Base-by-base conservation (phyloP, 2,797 vertebrate species). In the Setipinna tenuifilis region DNA sequence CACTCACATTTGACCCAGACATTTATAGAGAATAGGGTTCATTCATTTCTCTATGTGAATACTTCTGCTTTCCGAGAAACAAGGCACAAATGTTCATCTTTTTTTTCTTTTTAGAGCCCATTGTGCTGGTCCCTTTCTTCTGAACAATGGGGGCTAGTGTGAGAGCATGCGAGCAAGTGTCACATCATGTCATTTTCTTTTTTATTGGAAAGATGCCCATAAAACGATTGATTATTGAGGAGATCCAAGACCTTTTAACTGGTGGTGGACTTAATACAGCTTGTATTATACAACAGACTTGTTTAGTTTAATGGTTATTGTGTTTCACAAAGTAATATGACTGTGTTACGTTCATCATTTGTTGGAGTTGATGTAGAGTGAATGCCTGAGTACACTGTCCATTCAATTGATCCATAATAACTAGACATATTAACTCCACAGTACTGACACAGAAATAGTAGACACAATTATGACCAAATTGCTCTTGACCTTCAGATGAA, bases 41-140 rank as follows among this genome's bases (percentile, higher is more conserved):
- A 78, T 78, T 78, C 71, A 78, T 44, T n/a, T 41, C 35, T 21
- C 71, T 19, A 17, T 9, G 17, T 41, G 71, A 71, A 31, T 71
- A 71, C 65, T 71, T 71, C 65, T 71, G 65, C 65, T 71, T 16
- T 35, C 65, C 31, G 65, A 14, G 25, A 71, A 68, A 21, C 71
- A 41, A 21, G 71, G 19, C 71, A 78, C 71, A 78, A 78, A 21
- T 21, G 31, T 10, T 44, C 71, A 41, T 35, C 31, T 78, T 12
- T 78, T 78, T 78, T 17, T 11, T 7, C 35, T 21, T 41, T 28
- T 71, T 14, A 78, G 41, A 31, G 19, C 71, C 35, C 6, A 78
- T 78, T 78, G 71, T 19, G 1, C 31, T 44, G 35, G 35, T 44
- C 31, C 35, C 71, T 44, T 44, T 44, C 71, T 78, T 44, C 35